These are phyloP conservation scores for Equus quagga DNA, from an alignment of 2,113 vertebrate genomes.

Conservation along the genomic window DNA sequence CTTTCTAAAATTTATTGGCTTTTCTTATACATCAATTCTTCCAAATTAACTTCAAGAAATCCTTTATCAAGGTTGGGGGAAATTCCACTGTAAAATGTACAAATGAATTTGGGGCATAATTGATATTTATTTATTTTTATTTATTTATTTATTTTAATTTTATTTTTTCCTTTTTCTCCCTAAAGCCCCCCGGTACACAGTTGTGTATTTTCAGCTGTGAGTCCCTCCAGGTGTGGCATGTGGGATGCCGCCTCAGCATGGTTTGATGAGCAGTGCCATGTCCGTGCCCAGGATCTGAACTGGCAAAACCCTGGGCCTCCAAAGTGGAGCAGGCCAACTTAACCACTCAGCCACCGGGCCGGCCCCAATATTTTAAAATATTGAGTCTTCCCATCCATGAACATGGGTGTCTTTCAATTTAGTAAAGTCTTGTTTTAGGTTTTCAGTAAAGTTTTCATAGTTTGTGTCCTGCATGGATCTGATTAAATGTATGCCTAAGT, in stretches of 20 bases:
- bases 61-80: conserved; percentile 7
- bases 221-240: too few species aligned
- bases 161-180: too few species aligned
- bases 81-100: conserved; percentile 27
- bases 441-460: conserved; percentile 9
- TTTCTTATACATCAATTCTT: conserved; percentile 13
- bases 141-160: too few species aligned
- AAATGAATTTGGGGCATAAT: conserved; percentile 14
- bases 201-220: too few species aligned
- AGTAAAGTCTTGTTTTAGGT: neutral
- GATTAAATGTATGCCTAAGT: neutral
- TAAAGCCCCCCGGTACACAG: too few species aligned
- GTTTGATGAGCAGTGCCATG: too few species aligned
- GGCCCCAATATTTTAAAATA: neutral
- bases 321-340: too few species aligned
- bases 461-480: neutral
- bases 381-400: neutral
- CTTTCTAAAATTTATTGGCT: conserved; percentile 29
- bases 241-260: too few species aligned
- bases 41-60: conserved; percentile 42
- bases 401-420: conserved; percentile 23
- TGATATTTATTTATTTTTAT: neutral
- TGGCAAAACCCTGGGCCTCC: too few species aligned
- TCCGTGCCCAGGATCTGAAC: too few species aligned
- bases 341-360: too few species aligned